These are phyloP conservation scores for Phalanger gymnotis DNA, from an alignment of 2,797 vertebrate species.

Conservation along the genomic window DNA sequence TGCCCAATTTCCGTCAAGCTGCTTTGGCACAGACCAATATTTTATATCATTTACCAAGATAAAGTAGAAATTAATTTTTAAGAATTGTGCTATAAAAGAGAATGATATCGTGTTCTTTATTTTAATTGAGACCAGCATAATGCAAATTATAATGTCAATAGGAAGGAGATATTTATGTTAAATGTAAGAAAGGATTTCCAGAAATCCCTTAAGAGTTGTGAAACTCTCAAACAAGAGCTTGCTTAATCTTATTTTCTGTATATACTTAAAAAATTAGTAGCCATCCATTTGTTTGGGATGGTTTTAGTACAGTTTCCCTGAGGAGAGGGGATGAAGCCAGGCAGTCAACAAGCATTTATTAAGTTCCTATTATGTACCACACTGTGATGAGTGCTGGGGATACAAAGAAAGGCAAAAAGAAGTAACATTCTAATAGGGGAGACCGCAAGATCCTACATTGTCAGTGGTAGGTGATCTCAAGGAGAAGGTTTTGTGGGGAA, in stretches of 20 bases:
- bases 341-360: not conserved
- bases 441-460: not conserved
- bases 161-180: not conserved
- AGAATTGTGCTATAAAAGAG: not conserved
- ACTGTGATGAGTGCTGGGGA: not conserved
- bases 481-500: not conserved
- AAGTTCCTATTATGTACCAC: not conserved
- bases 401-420: not conserved
- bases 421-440: not conserved
- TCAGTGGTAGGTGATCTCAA: not conserved
- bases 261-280: not conserved
- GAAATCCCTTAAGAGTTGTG: not conserved
- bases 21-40: not conserved
- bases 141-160: not conserved
- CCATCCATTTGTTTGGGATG: not conserved
- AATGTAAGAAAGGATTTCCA: not conserved
- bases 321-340: not conserved
- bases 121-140: not conserved
- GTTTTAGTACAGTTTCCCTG: not conserved
- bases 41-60: not conserved
- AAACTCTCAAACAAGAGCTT: not conserved
- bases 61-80: not conserved
- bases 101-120: not conserved
- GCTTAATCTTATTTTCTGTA: not conserved
- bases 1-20: not conserved